A percentile compares a stretch with the other conserved stretches of the same genome.
These are phyloP conservation scores for Mus minutoides DNA, from an alignment of 2,797 vertebrate species.

Conservation along the genomic window DNA sequence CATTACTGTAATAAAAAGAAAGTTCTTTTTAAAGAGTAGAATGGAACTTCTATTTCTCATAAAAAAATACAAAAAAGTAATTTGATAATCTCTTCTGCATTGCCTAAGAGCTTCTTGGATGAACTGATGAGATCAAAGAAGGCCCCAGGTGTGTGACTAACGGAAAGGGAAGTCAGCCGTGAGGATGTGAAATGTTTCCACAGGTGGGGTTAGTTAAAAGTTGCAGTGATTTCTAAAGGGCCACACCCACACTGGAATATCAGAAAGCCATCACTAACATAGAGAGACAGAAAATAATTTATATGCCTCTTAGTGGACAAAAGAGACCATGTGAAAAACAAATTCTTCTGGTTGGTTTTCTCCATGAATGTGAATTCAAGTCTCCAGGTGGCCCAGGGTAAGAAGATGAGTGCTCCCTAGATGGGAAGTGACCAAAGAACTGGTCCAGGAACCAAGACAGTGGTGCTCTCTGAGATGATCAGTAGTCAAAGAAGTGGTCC, in stretches of 20 bases:
- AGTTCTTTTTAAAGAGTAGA: conserved; percentile 44
- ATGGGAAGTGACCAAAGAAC: not conserved
- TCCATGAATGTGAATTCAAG: not conserved
- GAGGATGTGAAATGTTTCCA: not conserved
- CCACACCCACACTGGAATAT: not conserved
- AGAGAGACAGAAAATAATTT: not conserved
- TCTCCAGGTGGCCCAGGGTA: not conserved
- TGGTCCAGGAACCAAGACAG: not conserved
- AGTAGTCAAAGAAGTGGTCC: not conserved
- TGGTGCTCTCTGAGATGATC: not conserved
- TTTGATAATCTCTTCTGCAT: not conserved
- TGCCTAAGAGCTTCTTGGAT: not conserved
- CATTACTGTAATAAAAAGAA: conserved; percentile 35
- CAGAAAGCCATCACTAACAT: not conserved
- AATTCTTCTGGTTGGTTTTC: not conserved
- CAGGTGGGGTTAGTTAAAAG: not conserved
- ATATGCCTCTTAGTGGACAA: not conserved
- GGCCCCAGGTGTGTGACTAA: not conserved
- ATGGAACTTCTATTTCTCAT: conserved; percentile 5
- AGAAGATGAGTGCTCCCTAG: not conserved
- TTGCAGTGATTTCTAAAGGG: not conserved
- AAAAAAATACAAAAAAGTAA: not conserved
- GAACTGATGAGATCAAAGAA: not conserved
- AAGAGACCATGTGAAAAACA: conserved; percentile 1
- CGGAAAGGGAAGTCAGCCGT: not conserved